Base-by-base conservation (phyloP, 2,797 vertebrate species). In the Cuniculus paca region DNA sequence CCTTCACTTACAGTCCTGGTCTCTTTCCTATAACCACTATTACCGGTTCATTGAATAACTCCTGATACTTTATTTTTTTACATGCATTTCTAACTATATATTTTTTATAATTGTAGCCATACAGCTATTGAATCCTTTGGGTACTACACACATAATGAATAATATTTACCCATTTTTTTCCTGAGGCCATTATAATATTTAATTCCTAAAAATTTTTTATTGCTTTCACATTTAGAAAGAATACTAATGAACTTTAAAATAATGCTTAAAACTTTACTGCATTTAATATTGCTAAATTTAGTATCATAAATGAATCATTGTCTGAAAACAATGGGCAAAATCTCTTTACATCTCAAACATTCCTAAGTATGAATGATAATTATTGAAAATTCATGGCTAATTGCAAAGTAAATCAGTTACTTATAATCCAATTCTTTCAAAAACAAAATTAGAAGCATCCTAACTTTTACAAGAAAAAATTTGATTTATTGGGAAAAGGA, bases 401-500 rank as follows among this genome's bases (percentile, higher is more conserved):
- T 61, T 85, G 19, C 17, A 68, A 84, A 80, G 26, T 65, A 89
- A 90, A 85, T 85, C 65, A 58, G 26, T 84, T 34, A 45, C 22
- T 61, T 83, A 7, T 14, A 61, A 56, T 6, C 13, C 48, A 93
- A 77, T 36, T 24, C 36, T 90, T 88, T 83, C 5, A 60, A 75
- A 88, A 92, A 19, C 22, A 86, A 90, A 94, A 87, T 79, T 58
- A 58, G 12, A 74, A 92, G 60, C 65, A 60, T 19, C 16, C 17
- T 52, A 22, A 79, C 26, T 61, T 88, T 96, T 82, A 11, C 11
- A 60, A 45, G 56, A 88, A 90, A 90, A 65, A 28, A 26, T 80
- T 81, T 56, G 3, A 63, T 61, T 84, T 83, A 83, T 70, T 81
- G 36, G 79, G 52, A 70, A 91, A 91, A 22, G 39, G 11, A 17